Base-by-base conservation (phyloP, 2,113 vertebrate species). In the Clupea harengus region DNA sequence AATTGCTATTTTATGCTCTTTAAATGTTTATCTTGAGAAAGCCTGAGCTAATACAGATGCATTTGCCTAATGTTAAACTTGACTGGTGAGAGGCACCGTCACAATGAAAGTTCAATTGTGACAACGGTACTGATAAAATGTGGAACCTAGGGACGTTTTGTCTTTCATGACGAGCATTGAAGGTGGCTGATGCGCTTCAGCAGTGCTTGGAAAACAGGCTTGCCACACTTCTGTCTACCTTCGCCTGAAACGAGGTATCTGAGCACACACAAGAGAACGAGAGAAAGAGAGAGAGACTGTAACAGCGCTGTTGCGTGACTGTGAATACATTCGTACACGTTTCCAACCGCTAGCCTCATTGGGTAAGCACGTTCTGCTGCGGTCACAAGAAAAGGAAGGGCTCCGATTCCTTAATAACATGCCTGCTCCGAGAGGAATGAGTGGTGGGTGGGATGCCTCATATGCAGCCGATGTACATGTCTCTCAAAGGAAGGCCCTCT, bases 261-360 rank as follows among this genome's bases (percentile, higher is more conserved):
- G 25, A 39, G 3, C 54, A 22, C 18, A 75, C n/a, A 28, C 1
- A 28, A 25, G 7, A 25, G 25, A 28, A 67, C 39, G 28, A 39
- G 67, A 75, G 28, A 39, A 17, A 75, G 67, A 72, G 64, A 72
- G 64, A 32, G 25, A 72, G 64, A 72, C 50, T 54, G 15, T 54
- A 17, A 60, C 44, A 18, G 44, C 9, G 44, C 10, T 49, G 45
- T 88, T 45, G 87, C 82, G 82, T 88, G 87, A 88, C 84, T 44
- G 39, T 39, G 64, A 72, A 39, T 47, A 60, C 81, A 81, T 57
- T 67, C 80, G 80, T 57, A 82, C 78, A 82, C 87, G 84, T 87
- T 89, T 89, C 86, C 86, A 85, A 85, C 84, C 86, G 47, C 88
- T 45, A 82, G 67, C 13, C 72, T 85, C 57, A 54, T 81, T 67